Percentiles rank a stretch among this genome's conserved stretches.
Conservation (phyloP, 2,888 invertebrate species). For the Norana najaformis region DNA sequence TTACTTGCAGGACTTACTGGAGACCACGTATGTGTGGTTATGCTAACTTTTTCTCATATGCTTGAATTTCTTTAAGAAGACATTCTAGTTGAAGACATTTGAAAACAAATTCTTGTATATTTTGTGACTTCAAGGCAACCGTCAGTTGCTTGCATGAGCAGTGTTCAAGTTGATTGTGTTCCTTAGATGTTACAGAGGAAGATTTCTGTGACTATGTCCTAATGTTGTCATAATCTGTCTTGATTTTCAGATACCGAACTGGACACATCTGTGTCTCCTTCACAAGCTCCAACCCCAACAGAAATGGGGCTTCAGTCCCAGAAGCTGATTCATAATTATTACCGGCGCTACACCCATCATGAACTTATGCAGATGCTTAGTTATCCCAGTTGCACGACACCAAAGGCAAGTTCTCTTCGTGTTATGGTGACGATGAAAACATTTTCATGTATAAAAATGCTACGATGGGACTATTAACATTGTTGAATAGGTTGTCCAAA, state of each 20-base stretch:
- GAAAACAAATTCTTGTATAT: background rate
- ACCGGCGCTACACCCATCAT: constrained; percentile 23
- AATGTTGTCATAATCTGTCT: background rate
- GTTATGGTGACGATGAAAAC: background rate
- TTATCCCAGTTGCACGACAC: constrained; percentile 15
- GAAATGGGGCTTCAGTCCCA: background rate
- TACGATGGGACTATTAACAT: too few species aligned
- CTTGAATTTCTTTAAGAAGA: too few species aligned
- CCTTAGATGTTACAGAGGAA: background rate
- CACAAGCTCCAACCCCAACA: background rate
- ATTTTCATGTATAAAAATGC: too few species aligned
- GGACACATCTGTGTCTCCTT: background rate
- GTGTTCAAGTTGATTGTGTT: background rate
- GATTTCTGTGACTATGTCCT: background rate
- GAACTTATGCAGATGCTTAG: background rate
- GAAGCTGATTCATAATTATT: constrained; percentile 18
- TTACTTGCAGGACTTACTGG: too few species aligned
- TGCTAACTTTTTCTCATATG: too few species aligned
- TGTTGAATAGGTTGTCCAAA: too few species aligned
- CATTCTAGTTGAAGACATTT: too few species aligned
- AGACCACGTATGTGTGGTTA: too few species aligned
- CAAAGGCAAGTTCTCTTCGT: background rate
- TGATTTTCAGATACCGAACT: background rate
- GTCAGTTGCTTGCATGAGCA: background rate
- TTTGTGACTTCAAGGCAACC: background rate